Conservation (phyloP, 2,888 invertebrate genomes). For the Podotricha telesiphe region DNA sequence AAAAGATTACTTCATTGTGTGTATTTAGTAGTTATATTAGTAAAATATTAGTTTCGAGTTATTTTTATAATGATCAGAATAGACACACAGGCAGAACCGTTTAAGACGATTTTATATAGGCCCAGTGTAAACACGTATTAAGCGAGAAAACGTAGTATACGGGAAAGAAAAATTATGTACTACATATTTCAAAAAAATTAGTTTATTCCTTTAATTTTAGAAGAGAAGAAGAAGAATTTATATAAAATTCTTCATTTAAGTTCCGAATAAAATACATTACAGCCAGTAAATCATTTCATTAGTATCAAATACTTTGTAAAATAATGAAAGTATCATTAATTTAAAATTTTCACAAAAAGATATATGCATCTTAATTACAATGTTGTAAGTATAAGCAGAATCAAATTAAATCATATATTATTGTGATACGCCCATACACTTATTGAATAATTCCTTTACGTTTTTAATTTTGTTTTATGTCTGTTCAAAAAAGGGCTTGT, state of each 20-base stretch:
- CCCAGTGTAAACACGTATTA: neutral
- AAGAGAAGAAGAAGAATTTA: neutral
- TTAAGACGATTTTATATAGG: no score
- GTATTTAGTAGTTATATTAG: no score
- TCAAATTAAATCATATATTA: constrained; percentile 27
- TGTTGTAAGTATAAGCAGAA: constrained; percentile 14
- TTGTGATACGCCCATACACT: constrained; percentile 17
- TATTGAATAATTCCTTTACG: constrained; percentile 16
- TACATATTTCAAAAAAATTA: no score
- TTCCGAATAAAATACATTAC: neutral
- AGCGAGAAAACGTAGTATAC: neutral
- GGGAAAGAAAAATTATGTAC: no score
- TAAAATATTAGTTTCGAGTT: no score
- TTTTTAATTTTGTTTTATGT: constrained; percentile 13
- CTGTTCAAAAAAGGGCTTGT: neutral
- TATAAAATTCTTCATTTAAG: neutral
- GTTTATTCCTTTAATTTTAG: neutral
- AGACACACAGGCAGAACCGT: no score
- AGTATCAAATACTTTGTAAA: constrained; percentile 2
- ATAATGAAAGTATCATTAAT: constrained; percentile 11
- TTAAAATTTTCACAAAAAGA: constrained; percentile 19
- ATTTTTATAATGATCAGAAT: no score
- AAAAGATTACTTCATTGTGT: no score
- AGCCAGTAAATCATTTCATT: neutral
- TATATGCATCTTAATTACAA: constrained; percentile 24